Conservation (phyloP, 2,113 vertebrate genomes). For the Tupaia chinensis region DNA sequence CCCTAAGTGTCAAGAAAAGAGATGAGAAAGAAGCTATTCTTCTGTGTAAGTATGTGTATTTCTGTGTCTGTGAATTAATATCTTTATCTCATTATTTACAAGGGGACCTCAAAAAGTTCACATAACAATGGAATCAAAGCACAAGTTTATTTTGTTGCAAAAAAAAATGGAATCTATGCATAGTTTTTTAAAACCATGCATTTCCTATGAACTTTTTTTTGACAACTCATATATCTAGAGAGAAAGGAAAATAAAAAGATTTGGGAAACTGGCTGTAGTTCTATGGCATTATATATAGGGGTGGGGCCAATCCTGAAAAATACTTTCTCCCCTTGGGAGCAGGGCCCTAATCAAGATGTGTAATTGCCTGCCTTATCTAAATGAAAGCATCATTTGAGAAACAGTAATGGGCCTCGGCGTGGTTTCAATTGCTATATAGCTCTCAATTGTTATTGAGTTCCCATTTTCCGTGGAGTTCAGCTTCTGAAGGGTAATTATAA, state of each 20-base stretch:
- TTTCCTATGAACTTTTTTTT: too few relatives aligned
- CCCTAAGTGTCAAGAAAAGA: not conserved
- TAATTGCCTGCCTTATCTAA: constrained; percentile 90
- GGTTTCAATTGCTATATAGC: constrained; percentile 85
- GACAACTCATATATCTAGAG: not conserved
- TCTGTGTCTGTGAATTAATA: not conserved
- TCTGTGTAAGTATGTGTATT: fast-evolving
- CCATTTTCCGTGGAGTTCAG: constrained; percentile 87
- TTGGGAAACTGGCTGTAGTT: not conserved
- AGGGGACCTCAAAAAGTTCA: too few relatives aligned
- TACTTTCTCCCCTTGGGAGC: constrained; percentile 83
- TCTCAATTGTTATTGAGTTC: constrained; percentile 87
- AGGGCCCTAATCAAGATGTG: constrained; percentile 91
- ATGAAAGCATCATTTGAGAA: constrained; percentile 90
- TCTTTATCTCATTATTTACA: not conserved
- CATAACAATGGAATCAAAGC: too few relatives aligned
- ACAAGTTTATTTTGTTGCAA: too few relatives aligned
- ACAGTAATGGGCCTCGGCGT: constrained; percentile 86
- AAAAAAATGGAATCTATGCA: too few relatives aligned
- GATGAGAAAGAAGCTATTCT: not conserved
- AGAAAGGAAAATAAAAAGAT: not conserved
- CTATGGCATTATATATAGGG: constrained; percentile 76
- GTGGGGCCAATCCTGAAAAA: constrained; percentile 82
- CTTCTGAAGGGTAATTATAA: constrained; percentile 90
- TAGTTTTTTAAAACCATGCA: too few relatives aligned